Evolutionary conservation across 2,888 invertebrate species (phyloP).

Genomic region (Girardia tigrina): DNA sequence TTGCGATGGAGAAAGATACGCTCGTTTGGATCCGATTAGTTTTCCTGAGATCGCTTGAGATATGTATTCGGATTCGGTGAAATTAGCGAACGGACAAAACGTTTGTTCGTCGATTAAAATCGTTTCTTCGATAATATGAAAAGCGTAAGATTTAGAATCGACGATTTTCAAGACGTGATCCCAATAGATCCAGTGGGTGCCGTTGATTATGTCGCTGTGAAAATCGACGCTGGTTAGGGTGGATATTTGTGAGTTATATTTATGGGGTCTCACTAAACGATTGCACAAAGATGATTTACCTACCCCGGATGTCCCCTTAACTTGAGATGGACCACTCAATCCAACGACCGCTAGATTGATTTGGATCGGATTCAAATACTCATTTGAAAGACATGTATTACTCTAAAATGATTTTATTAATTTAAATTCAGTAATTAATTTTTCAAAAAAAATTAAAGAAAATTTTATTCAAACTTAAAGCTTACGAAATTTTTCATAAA

Average conservation of each 20-base stretch:
- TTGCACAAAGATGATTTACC: not conserved
- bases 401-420: too few relatives aligned
- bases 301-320: not conserved
- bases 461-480: too few relatives aligned
- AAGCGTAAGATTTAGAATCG: not conserved
- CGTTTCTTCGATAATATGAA: not conserved
- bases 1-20: not conserved
- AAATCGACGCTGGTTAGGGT: not conserved
- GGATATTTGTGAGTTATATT: not conserved
- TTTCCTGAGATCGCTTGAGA: slow-evolving; percentile 5
- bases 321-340: slow-evolving; percentile 12
- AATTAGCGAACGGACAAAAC: not conserved
- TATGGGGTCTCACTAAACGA: slow-evolving; percentile 1
- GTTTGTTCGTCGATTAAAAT: not conserved
- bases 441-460: too few relatives aligned
- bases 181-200: not conserved
- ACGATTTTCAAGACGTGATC: not conserved
- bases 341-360: not conserved
- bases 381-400: not conserved
- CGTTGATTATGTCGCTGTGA: slow-evolving; percentile 7
- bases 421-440: too few relatives aligned
- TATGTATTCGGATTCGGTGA: slow-evolving; percentile 8
- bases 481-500: too few relatives aligned
- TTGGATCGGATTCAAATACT: not conserved
- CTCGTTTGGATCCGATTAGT: not conserved